Percentiles rank a stretch among this genome's conserved stretches.
Conservation (phyloP, 2,113 vertebrate genomes). For the Calonectris borealis region DNA sequence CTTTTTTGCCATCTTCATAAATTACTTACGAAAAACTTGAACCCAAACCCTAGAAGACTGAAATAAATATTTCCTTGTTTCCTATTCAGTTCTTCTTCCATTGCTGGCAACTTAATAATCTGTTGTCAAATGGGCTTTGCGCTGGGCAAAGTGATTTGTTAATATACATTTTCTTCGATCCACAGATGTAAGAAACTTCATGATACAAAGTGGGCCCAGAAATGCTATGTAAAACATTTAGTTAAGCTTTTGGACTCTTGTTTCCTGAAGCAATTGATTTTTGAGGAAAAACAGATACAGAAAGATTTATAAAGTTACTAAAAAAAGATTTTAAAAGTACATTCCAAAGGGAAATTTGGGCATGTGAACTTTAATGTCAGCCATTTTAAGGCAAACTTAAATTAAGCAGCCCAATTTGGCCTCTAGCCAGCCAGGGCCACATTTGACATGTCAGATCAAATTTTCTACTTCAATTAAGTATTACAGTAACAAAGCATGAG, state of each 20-base stretch:
- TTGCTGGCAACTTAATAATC: background rate
- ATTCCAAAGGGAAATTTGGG: background rate
- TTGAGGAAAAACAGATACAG: background rate
- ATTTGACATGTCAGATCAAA: slow-evolving; percentile 33
- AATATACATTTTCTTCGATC: background rate
- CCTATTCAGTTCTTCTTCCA: background rate
- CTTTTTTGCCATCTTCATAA: background rate
- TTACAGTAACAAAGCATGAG: background rate
- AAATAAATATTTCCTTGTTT: background rate
- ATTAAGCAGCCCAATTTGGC: background rate
- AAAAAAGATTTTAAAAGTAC: background rate
- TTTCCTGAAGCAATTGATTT: background rate
- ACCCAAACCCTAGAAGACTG: background rate
- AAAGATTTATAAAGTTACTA: background rate
- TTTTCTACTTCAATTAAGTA: slow-evolving; percentile 13
- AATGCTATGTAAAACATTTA: background rate
- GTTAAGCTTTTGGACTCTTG: background rate
- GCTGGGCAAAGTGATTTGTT: background rate
- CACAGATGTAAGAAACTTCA: background rate
- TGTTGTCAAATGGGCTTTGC: background rate
- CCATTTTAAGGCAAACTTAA: slow-evolving; percentile 12
- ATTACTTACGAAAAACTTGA: background rate
- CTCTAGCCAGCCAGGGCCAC: background rate
- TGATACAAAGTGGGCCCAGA: background rate
- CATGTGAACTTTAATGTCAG: background rate